A percentile compares a stretch with the other conserved stretches of the same genome.
Evolutionary conservation across 2,113 vertebrate species (phyloP).

Genomic region (Diglossa brunneiventris): DNA sequence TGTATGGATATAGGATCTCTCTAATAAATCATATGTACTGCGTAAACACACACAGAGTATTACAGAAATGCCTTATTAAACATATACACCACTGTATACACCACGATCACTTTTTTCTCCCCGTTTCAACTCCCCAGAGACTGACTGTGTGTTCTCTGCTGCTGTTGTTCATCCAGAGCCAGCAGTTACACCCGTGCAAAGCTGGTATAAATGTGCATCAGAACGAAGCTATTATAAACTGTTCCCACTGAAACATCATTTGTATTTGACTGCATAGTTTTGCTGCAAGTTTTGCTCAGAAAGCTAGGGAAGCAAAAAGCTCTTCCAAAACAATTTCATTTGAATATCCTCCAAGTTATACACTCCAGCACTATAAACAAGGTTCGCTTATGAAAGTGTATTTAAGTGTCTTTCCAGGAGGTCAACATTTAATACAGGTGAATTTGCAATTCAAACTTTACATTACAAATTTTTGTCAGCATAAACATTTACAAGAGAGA

Average conservation of each 20-base stretch:
- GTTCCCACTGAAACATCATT: neutral
- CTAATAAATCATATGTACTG: neutral
- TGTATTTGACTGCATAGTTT: neutral
- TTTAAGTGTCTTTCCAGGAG: neutral
- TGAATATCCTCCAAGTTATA: slow-evolving; percentile 31
- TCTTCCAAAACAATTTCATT: neutral
- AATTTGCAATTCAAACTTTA: neutral
- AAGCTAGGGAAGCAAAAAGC: neutral
- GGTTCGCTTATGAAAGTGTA: neutral
- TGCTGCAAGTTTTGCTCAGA: neutral
- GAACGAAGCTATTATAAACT: neutral
- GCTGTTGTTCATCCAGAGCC: neutral
- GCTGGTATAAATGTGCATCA: neutral
- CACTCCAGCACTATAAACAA: neutral
- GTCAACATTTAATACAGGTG: neutral
- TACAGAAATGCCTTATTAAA: neutral
- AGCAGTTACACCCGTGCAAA: neutral
- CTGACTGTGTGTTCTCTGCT: neutral
- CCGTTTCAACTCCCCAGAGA: neutral
- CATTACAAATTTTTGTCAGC: neutral
- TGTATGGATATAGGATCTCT: rapidly evolving
- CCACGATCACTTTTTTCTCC: neutral
- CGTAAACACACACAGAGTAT: neutral
- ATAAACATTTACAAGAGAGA: slow-evolving; percentile 23
- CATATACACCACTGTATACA: rapidly evolving